Evolutionary conservation across 2,113 vertebrate genomes (phyloP).

Genomic region (Phrynosoma platyrhinos): DNA sequence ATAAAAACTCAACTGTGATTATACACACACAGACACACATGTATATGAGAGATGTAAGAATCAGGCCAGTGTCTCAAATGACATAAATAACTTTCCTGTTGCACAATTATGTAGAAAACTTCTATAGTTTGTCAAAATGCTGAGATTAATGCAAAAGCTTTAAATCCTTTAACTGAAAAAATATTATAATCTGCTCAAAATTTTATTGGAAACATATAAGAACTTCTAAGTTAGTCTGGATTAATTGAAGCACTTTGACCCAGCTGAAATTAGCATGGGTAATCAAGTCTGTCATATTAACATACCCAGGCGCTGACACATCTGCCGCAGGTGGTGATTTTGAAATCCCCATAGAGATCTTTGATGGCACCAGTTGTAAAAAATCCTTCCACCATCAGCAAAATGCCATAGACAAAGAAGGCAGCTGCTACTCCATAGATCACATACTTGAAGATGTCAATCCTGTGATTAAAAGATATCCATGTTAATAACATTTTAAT

Average conservation of each 20-base stretch:
- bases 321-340: slow-evolving; percentile 97
- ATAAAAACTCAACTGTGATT: not conserved
- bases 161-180: slow-evolving; percentile 11
- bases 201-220: not conserved
- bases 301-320: slow-evolving; percentile 98
- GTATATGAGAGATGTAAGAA: not conserved
- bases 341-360: slow-evolving; percentile 98
- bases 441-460: slow-evolving; percentile 98
- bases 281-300: slow-evolving; percentile 42
- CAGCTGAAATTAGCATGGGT: not conserved
- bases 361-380: slow-evolving; percentile 99
- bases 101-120: not conserved
- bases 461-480: slow-evolving; percentile 79
- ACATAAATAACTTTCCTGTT: not conserved
- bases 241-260: not conserved
- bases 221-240: not conserved
- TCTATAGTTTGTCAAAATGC: not conserved
- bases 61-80: not conserved
- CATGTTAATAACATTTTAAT: slow-evolving; percentile 40
- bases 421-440: slow-evolving; percentile 98
- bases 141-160: slow-evolving; percentile 3
- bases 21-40: not conserved
- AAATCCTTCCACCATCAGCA: slow-evolving; percentile 99
- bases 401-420: slow-evolving; percentile 98
- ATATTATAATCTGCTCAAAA: not conserved